Evolutionary conservation across 30 jellyfish, hydroid and myxozoan species (phyloP), one percentile per base, ranked within the genome.

Genomic region (Sanderia malayensis): DNA sequence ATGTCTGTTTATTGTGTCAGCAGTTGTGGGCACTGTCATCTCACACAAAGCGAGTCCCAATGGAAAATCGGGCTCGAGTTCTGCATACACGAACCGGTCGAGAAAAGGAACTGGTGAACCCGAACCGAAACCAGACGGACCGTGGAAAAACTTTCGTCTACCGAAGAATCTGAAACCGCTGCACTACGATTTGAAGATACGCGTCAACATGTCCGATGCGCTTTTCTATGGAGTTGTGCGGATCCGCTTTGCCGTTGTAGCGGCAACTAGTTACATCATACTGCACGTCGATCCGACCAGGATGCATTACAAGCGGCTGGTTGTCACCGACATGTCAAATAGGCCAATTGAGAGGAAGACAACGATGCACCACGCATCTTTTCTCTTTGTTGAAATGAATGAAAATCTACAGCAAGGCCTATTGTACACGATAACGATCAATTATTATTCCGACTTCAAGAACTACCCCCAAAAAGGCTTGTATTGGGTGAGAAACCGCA

Each of bases 101-200:
- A 53, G 85, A 37, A 63, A 65, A 63, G 71, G 64, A 29, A 60
- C 81, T 13, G 84, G 70, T 22, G 82, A 41, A 2, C 21, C 66
- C 46, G 29, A 33, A 25, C 52, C 25, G 65, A 23, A 8, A 1
- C 29, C n/a, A 23, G 49, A 49, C 11, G 44, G 71, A 29, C 85
- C 75, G 25, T 87, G 93, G 96, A 58, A 60, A 18, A 59, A 65
- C 59, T 57, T 31, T 27, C 86, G 97, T 2, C 75, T 93, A 31
- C 97, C 97, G 2, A 61, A 82, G 23, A 46, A 64, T 31, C 55
- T 93, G 0, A 23, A 44, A 29, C 99, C 99, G n/a, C 4, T 27
- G 49, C 86, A 70, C 27, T 93, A 93, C 29, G 69, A 71, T 46
- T 9, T 93, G 19, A 69, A 70, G 2, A 45, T 86, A 0, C 44